phyloP scores from a whole-genome alignment of 2,888 invertebrate species.

The Augochlorella aurata region DNA sequence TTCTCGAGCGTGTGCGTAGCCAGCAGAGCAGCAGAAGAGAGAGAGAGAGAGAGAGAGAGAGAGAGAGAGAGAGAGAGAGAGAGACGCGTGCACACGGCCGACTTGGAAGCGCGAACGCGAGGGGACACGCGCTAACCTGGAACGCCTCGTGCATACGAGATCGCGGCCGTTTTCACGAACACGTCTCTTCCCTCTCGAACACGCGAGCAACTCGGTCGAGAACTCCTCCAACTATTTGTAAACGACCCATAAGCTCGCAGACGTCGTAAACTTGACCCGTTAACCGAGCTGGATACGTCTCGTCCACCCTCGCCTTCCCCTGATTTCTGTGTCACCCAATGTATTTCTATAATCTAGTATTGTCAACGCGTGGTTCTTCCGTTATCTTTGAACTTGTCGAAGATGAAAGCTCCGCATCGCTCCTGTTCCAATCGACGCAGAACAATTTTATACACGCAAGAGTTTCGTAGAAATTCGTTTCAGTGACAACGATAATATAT shows the following conservation, averaged over 20 bases:
- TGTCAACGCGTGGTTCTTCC: too few species aligned
- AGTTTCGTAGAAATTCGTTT: too few species aligned
- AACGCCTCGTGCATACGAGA: constrained; percentile 76
- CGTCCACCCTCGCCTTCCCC: too few species aligned
- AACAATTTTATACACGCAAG: too few species aligned
- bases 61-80: background rate
- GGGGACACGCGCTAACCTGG: constrained; percentile 76
- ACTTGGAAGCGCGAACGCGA: constrained; percentile 60
- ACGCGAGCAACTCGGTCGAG: constrained; percentile 33
- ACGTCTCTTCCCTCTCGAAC: constrained; percentile 43
- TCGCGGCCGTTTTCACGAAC: constrained; percentile 61
- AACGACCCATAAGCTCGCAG: background rate
- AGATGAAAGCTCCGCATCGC: too few species aligned
- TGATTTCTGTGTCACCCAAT: too few species aligned
- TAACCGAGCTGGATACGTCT: too few species aligned
- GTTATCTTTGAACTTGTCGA: too few species aligned
- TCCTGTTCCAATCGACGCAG: too few species aligned
- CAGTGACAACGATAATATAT: too few species aligned
- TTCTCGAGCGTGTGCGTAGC: constrained; percentile 30
- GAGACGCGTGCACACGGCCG: constrained; percentile 38
- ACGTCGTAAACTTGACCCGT: too few species aligned
- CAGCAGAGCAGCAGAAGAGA: background rate
- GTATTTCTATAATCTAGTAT: too few species aligned
- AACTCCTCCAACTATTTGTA: constrained; percentile 10
- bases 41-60: background rate